These are phyloP conservation scores for Urocolius indicus DNA, from an alignment of 2,113 vertebrate species.

Conservation along the genomic window DNA sequence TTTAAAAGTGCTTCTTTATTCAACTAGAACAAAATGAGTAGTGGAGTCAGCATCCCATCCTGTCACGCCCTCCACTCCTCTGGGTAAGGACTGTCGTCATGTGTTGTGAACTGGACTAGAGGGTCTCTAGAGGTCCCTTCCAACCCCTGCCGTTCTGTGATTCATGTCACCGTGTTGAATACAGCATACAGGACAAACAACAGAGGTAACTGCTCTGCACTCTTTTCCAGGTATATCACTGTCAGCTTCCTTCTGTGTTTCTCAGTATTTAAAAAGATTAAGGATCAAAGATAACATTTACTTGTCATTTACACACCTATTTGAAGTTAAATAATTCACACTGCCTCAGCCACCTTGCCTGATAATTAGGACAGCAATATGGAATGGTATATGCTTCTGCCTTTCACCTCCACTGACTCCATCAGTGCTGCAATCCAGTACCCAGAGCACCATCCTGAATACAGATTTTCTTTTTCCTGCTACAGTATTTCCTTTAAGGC, in stretches of 20 bases:
- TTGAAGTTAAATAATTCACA: slow-evolving; percentile 6
- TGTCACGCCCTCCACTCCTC: background rate
- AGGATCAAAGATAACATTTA: background rate
- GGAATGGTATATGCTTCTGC: background rate
- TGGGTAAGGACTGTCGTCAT: background rate
- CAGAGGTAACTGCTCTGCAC: background rate
- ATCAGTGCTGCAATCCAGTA: slow-evolving; percentile 15
- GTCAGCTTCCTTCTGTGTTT: background rate
- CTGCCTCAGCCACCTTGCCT: background rate
- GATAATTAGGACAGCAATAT: background rate
- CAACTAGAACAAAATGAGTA: background rate
- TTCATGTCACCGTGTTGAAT: background rate
- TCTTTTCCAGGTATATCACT: background rate
- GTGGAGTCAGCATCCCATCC: background rate
- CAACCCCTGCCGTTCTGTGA: no score
- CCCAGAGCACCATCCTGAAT: slow-evolving; percentile 30
- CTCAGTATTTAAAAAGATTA: background rate
- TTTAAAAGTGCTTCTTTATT: background rate
- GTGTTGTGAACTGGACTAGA: no score
- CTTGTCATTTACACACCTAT: background rate
- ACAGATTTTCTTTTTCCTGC: slow-evolving; percentile 49
- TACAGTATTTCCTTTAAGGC: slow-evolving; percentile 35
- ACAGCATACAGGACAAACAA: background rate
- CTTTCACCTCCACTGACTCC: slow-evolving; percentile 19
- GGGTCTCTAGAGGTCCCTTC: no score